Base-by-base conservation (phyloP, 2,113 vertebrate genomes). In the Carassius carassius region DNA sequence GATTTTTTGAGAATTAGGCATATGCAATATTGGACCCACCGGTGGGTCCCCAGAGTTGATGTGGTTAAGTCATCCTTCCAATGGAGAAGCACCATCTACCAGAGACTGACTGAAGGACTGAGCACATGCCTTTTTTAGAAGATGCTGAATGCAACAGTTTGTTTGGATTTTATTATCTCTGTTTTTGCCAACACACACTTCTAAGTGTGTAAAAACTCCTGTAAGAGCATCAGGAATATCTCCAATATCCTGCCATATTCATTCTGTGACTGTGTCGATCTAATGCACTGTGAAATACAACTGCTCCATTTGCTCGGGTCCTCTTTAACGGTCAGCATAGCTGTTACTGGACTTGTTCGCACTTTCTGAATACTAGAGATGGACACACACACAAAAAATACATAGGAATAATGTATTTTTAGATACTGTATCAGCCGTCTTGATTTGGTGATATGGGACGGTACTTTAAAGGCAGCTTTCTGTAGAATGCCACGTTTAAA, bases 401-500 rank as follows among this genome's bases (percentile, higher is more conserved):
- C 29, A 47, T 49, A 14, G 16, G 41, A 67, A 23, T 84, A 41
- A 54, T 54, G 41, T 81, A 76, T 73, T 62, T 72, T 63, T 29
- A 78, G 62, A 25, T 78, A 77, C 78, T 83, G 44, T 85, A 44
- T 21, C 29, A 21, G 10, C 13, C 76, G 56, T 32, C 29, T 63
- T 37, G 17, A 32, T 25, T 47, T 54, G 89, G 89, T 93, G 87
- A 14, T 85, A 87, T n/a, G 56, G 86, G 84, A 21, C n/a, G 67
- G 58, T 83, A 63, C 86, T 75, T 77, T 83, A n/a, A 70, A 49
- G 86, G 81, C 65, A 88, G 85, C 85, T 89, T 83, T 69, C 72
- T 84, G 29, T 35, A 60, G 47, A 17, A 60, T 74, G 62, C 29
- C 29, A 81, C 16, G 49, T 77, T 89, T 87, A 72, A 78, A 85